Evolutionary conservation across 1,140 invertebrate species (phyloP).

Genomic region (Brachionus paranguensis): DNA sequence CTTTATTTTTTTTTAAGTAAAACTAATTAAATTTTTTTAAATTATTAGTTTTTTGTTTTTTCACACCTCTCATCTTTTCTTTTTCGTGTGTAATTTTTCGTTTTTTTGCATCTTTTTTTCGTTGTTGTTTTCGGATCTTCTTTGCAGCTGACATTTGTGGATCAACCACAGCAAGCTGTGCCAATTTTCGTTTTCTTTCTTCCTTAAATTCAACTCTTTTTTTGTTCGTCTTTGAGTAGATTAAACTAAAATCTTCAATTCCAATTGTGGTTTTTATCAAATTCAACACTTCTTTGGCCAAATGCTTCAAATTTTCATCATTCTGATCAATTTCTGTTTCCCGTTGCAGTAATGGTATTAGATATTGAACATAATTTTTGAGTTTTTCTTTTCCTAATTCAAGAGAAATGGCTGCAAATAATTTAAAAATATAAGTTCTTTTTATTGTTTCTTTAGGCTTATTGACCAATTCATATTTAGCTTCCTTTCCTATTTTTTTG

Average conservation of each 20-base stretch:
- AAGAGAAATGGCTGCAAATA: conserved; percentile 63
- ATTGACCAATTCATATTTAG: conserved; percentile 66
- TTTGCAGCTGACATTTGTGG: conserved; percentile 70
- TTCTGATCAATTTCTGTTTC: conserved; percentile 55
- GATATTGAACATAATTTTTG: conserved; percentile 57
- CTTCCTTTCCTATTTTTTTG: conserved; percentile 57
- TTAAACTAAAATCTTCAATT: conserved; percentile 62
- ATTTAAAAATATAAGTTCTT: conserved; percentile 66
- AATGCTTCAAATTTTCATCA: conserved; percentile 49
- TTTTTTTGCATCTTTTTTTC: conserved; percentile 69
- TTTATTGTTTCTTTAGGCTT: conserved; percentile 56
- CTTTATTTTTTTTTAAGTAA: background rate
- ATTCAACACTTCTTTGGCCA: conserved; percentile 64
- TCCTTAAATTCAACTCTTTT: conserved; percentile 62
- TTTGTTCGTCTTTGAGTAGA: conserved; percentile 59
- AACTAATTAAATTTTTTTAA: background rate
- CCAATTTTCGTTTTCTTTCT: conserved; percentile 63
- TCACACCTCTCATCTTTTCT: background rate
- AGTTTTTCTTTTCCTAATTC: conserved; percentile 60
- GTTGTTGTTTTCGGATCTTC: conserved; percentile 68
- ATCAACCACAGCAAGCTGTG: conserved; percentile 63
- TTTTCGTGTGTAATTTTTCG: conserved; percentile 8
- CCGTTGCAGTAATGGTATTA: conserved; percentile 65
- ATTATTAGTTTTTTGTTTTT: background rate
- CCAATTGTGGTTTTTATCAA: conserved; percentile 65